phyloP scores from a whole-genome alignment of 2,797 vertebrate genomes.

The Eutrigla gurnardus region DNA sequence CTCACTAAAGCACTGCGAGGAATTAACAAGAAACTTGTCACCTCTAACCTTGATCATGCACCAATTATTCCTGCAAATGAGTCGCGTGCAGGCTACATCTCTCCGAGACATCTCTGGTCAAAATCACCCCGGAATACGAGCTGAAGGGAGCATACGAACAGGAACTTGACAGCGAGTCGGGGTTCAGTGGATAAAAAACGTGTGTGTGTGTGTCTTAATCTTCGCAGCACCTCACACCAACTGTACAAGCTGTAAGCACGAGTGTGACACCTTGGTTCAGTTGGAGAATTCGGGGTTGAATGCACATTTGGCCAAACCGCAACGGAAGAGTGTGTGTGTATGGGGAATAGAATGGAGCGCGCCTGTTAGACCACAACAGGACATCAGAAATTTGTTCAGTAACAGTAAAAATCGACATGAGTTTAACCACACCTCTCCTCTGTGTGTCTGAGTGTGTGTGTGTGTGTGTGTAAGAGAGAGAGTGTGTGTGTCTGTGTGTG shows the following conservation, averaged over 20 bases:
- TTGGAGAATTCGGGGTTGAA: slow-evolving; percentile 78
- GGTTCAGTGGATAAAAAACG: slow-evolving; percentile 28
- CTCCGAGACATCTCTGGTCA: slow-evolving; percentile 26
- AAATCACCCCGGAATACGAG: slow-evolving; percentile 16
- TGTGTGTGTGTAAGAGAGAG: slow-evolving; percentile 9
- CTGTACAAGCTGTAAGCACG: slow-evolving; percentile 49
- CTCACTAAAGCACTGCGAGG: slow-evolving; percentile 29
- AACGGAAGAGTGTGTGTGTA: slow-evolving; percentile 79
- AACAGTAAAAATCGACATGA: slow-evolving; percentile 74
- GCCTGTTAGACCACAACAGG: slow-evolving; percentile 85
- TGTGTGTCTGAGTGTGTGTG: slow-evolving; percentile 50
- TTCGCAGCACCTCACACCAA: slow-evolving; percentile 49
- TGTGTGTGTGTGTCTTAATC: slow-evolving; percentile 17
- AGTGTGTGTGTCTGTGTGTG: slow-evolving; percentile 5
- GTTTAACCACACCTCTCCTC: slow-evolving; percentile 81
- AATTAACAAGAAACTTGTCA: slow-evolving; percentile 62
- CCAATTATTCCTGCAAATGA: slow-evolving; percentile 43
- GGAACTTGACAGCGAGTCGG: slow-evolving; percentile 34
- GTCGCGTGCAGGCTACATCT: slow-evolving; percentile 7
- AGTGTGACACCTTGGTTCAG: slow-evolving; percentile 73
- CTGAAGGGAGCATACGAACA: background rate
- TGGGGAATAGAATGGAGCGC: slow-evolving; percentile 73
- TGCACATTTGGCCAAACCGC: slow-evolving; percentile 78
- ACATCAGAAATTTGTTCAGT: slow-evolving; percentile 83
- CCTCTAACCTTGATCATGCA: slow-evolving; percentile 54